Evolutionary conservation across 2,888 invertebrate genomes (phyloP).

Genomic region (Thecophora atra): DNA sequence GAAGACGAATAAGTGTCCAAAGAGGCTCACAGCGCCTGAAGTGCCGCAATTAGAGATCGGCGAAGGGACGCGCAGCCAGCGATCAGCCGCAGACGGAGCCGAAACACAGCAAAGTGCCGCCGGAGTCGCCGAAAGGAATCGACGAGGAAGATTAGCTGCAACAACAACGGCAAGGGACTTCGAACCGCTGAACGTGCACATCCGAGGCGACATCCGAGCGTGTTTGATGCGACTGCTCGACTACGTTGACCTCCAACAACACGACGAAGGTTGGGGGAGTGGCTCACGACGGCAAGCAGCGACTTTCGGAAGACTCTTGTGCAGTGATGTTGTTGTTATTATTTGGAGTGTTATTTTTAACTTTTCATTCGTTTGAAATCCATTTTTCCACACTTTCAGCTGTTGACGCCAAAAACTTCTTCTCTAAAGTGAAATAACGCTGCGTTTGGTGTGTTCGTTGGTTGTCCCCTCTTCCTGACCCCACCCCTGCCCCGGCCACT

Average conservation of each 20-base stretch:
- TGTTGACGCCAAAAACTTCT: slow-evolving; percentile 17
- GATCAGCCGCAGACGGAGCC: neutral
- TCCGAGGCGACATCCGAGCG: neutral
- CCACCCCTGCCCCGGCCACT: neutral
- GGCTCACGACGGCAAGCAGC: neutral
- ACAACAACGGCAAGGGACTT: slow-evolving; percentile 4
- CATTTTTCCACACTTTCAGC: slow-evolving; percentile 18
- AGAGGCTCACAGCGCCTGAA: too few species aligned
- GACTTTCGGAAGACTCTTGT: neutral
- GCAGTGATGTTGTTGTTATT: neutral
- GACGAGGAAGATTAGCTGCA: slow-evolving; percentile 31
- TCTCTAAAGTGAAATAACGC: slow-evolving; percentile 3
- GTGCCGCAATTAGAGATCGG: too few species aligned
- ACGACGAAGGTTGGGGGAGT: neutral
- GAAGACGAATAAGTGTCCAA: too few species aligned
- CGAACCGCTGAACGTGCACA: neutral
- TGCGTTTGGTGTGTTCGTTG: neutral
- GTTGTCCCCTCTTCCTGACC: neutral
- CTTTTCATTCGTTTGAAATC: slow-evolving; percentile 8
- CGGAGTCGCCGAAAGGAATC: slow-evolving; percentile 25
- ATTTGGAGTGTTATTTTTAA: neutral
- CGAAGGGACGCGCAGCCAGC: neutral
- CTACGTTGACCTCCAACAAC: neutral
- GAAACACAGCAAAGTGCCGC: slow-evolving; percentile 7
- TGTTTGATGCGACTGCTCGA: neutral